Base-by-base conservation (phyloP, 2,888 invertebrate genomes). In the Papilio demoleus region DNA sequence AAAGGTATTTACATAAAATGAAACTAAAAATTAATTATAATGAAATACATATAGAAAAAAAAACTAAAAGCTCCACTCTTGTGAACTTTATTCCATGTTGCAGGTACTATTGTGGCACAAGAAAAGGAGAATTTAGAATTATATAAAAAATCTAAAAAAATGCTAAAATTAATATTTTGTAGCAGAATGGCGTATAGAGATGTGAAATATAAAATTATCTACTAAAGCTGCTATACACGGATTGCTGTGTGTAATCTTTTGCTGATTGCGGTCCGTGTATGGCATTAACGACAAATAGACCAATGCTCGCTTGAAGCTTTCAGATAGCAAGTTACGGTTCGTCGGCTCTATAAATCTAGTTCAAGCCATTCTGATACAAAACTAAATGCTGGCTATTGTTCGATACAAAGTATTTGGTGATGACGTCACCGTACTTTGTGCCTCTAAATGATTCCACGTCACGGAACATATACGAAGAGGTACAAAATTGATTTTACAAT, bases 1-100 rank as follows among this genome's bases (percentile, higher is more conserved):
- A 56, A 88, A 88, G 86, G 86, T 88, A 87, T 87, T 82, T 87
- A 87, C 84, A 87, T 72, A 77, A 56, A 56, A 80, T 85, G 81
- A 87, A 22, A 84, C 88, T 85, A 87, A 85, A 83, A 83, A 81
- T 81, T 75, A 80, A 77, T 76, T 67, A 71, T 69, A 69, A 27
- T 64, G 65, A 72, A 73, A 73, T 70, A 70, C 70, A 71, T 75
- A 73, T 76, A 78, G 73, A 74, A 77, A 82, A 79, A 76, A 77
- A 81, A 77, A 68, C 68, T 68, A 75, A 82, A 84, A 84, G 82
- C 84, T 85, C 85, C 84, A 83, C 80, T 81, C 82, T 84, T 84
- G 87, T 87, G 84, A 83, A 84, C 74, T 80, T 76, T 78, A 81
- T 80, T 82, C 77, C 80, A 72, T 81, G 80, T 76, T 73, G 80